phyloP scores from a whole-genome alignment of 2,888 invertebrate species.

The Nemoura dubitans region DNA sequence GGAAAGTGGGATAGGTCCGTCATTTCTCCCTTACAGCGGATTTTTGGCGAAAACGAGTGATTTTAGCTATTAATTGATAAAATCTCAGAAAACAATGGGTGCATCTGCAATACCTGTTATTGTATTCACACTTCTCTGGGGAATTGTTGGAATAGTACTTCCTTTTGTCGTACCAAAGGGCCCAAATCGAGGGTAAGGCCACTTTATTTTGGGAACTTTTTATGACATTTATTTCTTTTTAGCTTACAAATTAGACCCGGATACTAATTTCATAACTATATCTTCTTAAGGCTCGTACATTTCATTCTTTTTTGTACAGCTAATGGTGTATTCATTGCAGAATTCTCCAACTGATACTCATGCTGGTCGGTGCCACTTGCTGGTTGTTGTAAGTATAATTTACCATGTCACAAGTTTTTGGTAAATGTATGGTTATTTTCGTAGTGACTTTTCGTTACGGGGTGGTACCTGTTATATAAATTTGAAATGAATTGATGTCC shows the following conservation, averaged over 20 bases:
- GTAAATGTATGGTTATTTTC: too few species aligned
- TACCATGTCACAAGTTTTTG: too few species aligned
- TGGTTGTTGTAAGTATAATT: conserved; percentile 58
- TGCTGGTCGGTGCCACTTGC: conserved; percentile 57
- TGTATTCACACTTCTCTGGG: conserved; percentile 61
- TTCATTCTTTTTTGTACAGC: too few species aligned
- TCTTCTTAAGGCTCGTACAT: too few species aligned
- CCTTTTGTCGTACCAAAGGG: conserved; percentile 62
- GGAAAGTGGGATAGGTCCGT: conserved; percentile 9
- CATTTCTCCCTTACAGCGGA: too few species aligned
- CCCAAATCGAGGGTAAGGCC: conserved; percentile 60
- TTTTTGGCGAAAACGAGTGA: neutral
- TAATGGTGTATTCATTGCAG: conserved; percentile 51
- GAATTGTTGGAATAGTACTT: conserved; percentile 60
- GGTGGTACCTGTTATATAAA: too few species aligned
- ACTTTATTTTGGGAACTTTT: neutral
- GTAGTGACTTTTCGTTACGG: too few species aligned
- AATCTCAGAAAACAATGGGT: conserved; percentile 55
- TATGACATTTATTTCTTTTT: neutral
- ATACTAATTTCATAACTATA: too few species aligned
- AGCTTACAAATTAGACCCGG: neutral
- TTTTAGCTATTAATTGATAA: neutral
- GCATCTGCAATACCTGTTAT: conserved; percentile 59
- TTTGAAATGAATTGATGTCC: too few species aligned
- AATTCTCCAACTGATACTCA: conserved; percentile 56